Conservation (phyloP, 1,140 invertebrate species). For the Gonatopus flavifemur region DNA sequence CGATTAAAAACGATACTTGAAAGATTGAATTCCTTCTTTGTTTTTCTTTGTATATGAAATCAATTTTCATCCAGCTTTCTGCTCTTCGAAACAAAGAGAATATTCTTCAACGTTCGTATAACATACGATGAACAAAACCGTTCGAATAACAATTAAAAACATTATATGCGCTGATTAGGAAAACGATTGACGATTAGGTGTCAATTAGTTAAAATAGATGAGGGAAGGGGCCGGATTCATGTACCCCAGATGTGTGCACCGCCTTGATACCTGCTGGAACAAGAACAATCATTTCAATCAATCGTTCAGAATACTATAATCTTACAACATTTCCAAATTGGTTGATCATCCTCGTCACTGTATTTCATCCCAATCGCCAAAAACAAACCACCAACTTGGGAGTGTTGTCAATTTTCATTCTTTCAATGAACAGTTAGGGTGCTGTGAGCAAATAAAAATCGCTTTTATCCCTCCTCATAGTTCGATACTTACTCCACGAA, state of each 20-base stretch:
- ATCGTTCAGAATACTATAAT: too few relatives aligned
- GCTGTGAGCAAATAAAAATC: too few relatives aligned
- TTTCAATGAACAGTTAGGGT: too few relatives aligned
- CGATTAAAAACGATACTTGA: slow-evolving; percentile 11
- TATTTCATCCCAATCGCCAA: too few relatives aligned
- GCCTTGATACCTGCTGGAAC: slow-evolving; percentile 42
- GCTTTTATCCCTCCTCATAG: too few relatives aligned
- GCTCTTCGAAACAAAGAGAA: slow-evolving; percentile 7
- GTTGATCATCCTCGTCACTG: too few relatives aligned
- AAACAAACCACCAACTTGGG: too few relatives aligned
- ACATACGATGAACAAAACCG: too few relatives aligned
- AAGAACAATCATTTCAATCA: slow-evolving; percentile 32
- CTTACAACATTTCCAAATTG: too few relatives aligned
- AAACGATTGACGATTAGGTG: slow-evolving; percentile 44
- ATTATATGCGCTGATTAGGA: slow-evolving; percentile 43
- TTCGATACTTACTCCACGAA: too few relatives aligned
- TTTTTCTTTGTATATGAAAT: not conserved
- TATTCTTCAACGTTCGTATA: too few relatives aligned
- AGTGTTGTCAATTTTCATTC: too few relatives aligned
- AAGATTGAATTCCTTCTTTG: not conserved
- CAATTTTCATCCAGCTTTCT: not conserved
- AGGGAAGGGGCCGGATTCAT: slow-evolving; percentile 44
- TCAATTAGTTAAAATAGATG: slow-evolving; percentile 53
- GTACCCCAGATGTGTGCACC: slow-evolving; percentile 47
- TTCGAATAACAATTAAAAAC: slow-evolving; percentile 4